Percentiles rank a stretch among this genome's conserved stretches.
Evolutionary conservation across 2,113 vertebrate genomes (phyloP).

Genomic region (Pseudonaja textilis): DNA sequence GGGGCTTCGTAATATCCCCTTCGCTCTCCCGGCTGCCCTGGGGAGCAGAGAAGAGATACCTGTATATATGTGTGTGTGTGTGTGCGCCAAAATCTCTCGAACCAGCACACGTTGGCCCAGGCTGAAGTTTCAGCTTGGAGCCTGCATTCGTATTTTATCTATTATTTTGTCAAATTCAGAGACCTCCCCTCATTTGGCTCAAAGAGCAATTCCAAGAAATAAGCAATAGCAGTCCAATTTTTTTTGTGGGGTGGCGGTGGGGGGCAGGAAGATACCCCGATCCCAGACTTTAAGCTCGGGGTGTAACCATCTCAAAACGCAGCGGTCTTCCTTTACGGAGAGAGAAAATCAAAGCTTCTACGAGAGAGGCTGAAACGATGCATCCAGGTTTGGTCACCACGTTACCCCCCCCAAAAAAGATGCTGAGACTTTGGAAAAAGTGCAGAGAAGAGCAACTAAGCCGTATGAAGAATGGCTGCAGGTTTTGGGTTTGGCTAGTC

Average conservation of each 20-base stretch:
- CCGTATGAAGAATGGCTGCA: too few species aligned
- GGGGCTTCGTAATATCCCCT: neutral
- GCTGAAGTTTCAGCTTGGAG: neutral
- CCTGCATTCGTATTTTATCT: neutral
- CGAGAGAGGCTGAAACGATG: neutral
- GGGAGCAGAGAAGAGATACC: neutral
- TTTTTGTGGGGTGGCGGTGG: neutral
- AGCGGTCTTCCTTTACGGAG: accelerated
- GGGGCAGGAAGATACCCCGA: neutral
- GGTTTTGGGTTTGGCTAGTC: too few species aligned
- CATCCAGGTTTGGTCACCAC: too few species aligned
- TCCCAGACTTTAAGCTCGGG: neutral
- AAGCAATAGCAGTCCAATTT: neutral
- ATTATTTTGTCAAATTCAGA: neutral
- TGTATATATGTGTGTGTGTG: too few species aligned
- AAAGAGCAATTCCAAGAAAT: neutral
- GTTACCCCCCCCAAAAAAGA: too few species aligned
- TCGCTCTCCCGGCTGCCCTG: neutral
- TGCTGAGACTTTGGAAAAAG: too few species aligned
- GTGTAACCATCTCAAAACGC: neutral
- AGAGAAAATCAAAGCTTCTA: neutral
- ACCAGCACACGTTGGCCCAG: neutral
- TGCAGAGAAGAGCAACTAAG: too few species aligned
- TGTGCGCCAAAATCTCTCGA: neutral
- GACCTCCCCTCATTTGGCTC: neutral